Percentiles rank a stretch among this genome's conserved stretches.
Evolutionary conservation across 2,888 invertebrate genomes (phyloP).

Genomic region (Drosophila paranaensis): DNA sequence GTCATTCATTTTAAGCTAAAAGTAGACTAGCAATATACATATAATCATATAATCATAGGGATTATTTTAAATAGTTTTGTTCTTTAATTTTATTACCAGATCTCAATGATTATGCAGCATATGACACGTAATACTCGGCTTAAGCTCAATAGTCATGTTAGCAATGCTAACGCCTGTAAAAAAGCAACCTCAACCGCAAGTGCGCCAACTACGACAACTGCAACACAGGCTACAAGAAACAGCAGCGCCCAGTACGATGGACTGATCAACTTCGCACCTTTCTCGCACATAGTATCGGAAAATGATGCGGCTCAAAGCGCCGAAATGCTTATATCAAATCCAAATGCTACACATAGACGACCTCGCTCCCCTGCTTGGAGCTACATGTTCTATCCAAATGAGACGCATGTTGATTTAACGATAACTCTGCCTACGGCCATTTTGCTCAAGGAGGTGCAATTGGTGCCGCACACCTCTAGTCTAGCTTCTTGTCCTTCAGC

Average conservation of each 20-base stretch:
- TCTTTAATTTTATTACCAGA: slow-evolving; percentile 57
- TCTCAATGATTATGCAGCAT: slow-evolving; percentile 88
- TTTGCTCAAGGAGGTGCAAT: slow-evolving; percentile 93
- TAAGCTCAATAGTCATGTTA: slow-evolving; percentile 83
- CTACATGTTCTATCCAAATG: slow-evolving; percentile 96
- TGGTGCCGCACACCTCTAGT: slow-evolving; percentile 94
- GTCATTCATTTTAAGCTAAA: too few relatives aligned
- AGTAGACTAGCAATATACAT: not conserved
- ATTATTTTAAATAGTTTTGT: not conserved
- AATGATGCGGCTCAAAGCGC: slow-evolving; percentile 95
- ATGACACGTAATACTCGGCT: slow-evolving; percentile 85
- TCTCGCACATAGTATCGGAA: slow-evolving; percentile 91
- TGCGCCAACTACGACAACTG: slow-evolving; percentile 76
- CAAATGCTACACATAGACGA: slow-evolving; percentile 91
- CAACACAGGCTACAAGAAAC: slow-evolving; percentile 84
- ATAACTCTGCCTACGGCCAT: slow-evolving; percentile 95
- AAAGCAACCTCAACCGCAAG: slow-evolving; percentile 82
- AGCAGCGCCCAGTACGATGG: slow-evolving; percentile 89
- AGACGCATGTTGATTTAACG: slow-evolving; percentile 94
- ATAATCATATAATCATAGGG: not conserved
- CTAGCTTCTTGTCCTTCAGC: slow-evolving; percentile 95
- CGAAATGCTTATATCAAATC: slow-evolving; percentile 93
- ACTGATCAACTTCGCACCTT: slow-evolving; percentile 94
- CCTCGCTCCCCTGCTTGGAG: slow-evolving; percentile 97
- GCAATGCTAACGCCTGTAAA: slow-evolving; percentile 80